Conservation (phyloP, 1,140 invertebrate genomes). For the Heliconius nattereri region DNA sequence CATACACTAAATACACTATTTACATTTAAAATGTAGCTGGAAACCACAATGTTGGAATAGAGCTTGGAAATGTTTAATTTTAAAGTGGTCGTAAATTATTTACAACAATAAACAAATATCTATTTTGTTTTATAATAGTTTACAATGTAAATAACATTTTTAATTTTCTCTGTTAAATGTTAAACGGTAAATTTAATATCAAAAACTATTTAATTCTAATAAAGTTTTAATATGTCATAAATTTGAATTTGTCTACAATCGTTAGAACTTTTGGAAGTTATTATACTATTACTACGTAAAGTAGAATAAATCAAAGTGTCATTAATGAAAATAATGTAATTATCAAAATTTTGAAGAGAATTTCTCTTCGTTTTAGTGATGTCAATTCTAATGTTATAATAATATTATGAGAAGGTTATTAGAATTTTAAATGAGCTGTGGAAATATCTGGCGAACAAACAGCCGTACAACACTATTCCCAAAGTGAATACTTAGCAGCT, state of each 20-base stretch:
- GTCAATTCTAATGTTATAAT: not conserved
- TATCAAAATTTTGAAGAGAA: not conserved
- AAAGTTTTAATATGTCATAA: constrained; percentile 6
- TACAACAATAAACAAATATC: too few relatives aligned
- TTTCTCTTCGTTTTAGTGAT: not conserved
- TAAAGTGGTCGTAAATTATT: not conserved
- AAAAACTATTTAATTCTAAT: not conserved
- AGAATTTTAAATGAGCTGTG: not conserved
- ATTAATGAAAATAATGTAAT: not conserved
- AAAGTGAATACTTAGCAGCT: constrained; percentile 8
- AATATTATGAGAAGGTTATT: not conserved
- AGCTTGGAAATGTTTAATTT: not conserved
- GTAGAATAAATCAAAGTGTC: not conserved
- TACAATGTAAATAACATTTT: too few relatives aligned
- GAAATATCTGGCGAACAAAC: not conserved
- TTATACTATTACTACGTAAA: not conserved
- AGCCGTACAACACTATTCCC: not conserved
- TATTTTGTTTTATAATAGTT: too few relatives aligned
- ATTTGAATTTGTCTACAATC: not conserved
- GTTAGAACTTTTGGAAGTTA: not conserved
- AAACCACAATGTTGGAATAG: not conserved
- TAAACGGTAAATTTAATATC: not conserved
- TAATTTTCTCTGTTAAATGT: not conserved
- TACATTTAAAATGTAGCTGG: not conserved
- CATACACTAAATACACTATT: not conserved